Conservation (phyloP, 2,113 vertebrate genomes). For the Holacanthus passer region DNA sequence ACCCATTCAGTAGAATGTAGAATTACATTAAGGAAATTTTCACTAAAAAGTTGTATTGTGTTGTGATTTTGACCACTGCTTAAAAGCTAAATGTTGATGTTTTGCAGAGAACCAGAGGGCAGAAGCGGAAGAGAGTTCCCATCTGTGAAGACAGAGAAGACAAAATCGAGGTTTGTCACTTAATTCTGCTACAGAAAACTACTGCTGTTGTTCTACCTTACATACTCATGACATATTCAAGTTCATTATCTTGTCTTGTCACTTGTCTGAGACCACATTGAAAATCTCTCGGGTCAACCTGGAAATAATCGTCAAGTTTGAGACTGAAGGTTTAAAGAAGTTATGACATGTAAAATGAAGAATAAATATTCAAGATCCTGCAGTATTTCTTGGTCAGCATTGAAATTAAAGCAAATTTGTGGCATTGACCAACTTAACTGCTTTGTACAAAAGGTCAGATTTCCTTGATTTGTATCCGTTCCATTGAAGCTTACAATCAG, state of each 20-base stretch:
- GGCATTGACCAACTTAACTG: no score
- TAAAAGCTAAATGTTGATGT: constrained; percentile 38
- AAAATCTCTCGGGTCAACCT: no score
- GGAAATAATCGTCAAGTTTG: no score
- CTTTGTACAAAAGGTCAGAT: no score
- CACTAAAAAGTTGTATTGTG: background rate
- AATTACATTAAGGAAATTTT: background rate
- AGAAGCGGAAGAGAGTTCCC: constrained; percentile 92
- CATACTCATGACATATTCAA: background rate
- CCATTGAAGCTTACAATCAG: no score
- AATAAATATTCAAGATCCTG: no score
- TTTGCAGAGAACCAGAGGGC: constrained; percentile 95
- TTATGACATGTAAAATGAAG: no score
- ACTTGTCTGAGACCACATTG: background rate
- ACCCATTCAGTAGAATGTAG: background rate
- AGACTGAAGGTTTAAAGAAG: no score
- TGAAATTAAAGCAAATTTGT: no score
- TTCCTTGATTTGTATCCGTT: no score
- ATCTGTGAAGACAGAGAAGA: constrained; percentile 91
- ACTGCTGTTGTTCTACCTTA: background rate
- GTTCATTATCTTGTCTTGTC: background rate
- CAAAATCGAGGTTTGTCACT: constrained; percentile 89
- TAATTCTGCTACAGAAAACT: background rate
- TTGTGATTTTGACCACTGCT: background rate
- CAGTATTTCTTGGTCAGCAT: no score